Base-by-base conservation (phyloP, 1,140 invertebrate genomes). In the Chironomus tepperi region DNA sequence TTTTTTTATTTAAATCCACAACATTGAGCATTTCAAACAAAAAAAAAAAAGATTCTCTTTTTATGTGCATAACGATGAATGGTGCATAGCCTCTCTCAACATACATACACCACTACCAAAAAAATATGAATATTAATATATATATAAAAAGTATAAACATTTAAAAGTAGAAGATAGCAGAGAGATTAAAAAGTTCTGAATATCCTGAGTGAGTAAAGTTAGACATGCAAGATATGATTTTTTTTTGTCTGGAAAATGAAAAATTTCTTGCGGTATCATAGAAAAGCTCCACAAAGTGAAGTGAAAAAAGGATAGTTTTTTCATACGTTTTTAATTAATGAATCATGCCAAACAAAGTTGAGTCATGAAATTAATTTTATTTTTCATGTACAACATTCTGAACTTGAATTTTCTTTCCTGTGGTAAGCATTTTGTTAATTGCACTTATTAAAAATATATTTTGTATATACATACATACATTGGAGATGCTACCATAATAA, bases 101-200 rank as follows among this genome's bases (percentile, higher is more conserved):
- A 47, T 47, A 3, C 15, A 47, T 47, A 47, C 8, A 47, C 43
- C 43, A 47, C 43, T 47, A 47, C 43, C 7, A 43, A 73, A 34
- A 42, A 9, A 42, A 19, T 3, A 73, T 10, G 9, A 73, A n/a
- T n/a, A 72, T 72, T 72, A 18, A 34, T 18, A 73, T 19, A 21
- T 73, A 73, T 19, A 42, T 34, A 73, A 42, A 73, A 73, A 72
- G 10, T 12, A n/a, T n/a, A 15, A 72, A n/a, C 21, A 12, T 72
- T 57, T 57, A 15, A 15, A 57, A 57, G 10, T 57, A 15, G 10
- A 67, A 67, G 8, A 8, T 18, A 67, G 21, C 21, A 16, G 7
- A 67, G 16, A 67, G 21, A 15, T 18, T 18, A 67, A 67, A 67
- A 67, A 67, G 16, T 67, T 18, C 16, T 15, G 16, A n/a, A 67